Conservation (phyloP, 1,140 invertebrate genomes). For the Drosophila miranda region DNA sequence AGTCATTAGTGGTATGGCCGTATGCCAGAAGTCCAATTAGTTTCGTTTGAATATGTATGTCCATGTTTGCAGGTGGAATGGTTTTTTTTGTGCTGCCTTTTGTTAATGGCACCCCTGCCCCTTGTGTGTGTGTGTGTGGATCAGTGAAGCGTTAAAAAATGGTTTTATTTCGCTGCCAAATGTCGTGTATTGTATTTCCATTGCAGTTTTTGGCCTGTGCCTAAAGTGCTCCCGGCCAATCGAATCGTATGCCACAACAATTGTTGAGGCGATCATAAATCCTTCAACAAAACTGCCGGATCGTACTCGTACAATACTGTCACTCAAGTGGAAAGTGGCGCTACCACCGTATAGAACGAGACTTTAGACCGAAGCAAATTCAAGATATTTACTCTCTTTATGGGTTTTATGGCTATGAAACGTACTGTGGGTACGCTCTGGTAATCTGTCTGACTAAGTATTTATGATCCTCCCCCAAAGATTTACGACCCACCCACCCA, state of each 20-base stretch:
- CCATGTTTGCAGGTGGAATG: slow-evolving; percentile 54
- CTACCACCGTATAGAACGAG: slow-evolving; percentile 23
- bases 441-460: slow-evolving; percentile 30
- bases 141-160: slow-evolving; percentile 57
- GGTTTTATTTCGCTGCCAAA: slow-evolving; percentile 32
- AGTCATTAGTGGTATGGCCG: slow-evolving; percentile 20
- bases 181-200: slow-evolving; percentile 26
- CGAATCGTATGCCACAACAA: slow-evolving; percentile 14
- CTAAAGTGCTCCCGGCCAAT: slow-evolving; percentile 53
- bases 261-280: slow-evolving; percentile 55
- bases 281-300: slow-evolving; percentile 35
- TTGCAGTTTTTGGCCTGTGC: slow-evolving; percentile 26
- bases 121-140: slow-evolving; percentile 15
- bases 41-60: slow-evolving; percentile 12
- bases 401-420: slow-evolving; percentile 9
- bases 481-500: slow-evolving; percentile 47
- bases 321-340: slow-evolving; percentile 65
- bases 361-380: neutral
- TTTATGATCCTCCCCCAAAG: slow-evolving; percentile 15
- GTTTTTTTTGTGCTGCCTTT: slow-evolving; percentile 21
- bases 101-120: neutral
- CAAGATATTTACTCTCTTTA: slow-evolving; percentile 1
- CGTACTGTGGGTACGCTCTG: neutral
- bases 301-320: slow-evolving; percentile 20
- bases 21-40: slow-evolving; percentile 55